Base-by-base conservation (phyloP, 2,113 vertebrate genomes). In the Coryphaenoides rupestris region DNA sequence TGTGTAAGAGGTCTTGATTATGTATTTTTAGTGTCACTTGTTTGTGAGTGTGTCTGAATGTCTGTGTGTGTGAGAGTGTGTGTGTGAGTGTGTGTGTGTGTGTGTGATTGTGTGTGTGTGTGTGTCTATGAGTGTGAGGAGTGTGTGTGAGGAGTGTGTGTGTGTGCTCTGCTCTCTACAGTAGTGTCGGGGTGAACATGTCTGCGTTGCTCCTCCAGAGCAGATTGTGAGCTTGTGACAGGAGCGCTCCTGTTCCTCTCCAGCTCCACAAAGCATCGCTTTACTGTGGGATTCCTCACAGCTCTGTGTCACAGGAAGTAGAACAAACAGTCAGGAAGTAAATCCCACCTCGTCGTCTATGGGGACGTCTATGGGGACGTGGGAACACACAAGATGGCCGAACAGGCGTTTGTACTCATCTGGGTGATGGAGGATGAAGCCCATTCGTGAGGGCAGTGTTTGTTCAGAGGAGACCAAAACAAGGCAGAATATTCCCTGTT, bases 1-100 rank as follows among this genome's bases (percentile, higher is more conserved):
- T 40, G 33, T 40, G 13, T 40, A 40, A 40, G 33, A 12, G 33
- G 33, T 40, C 33, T 40, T 40, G 33, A 40, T 40, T 40, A 40
- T 40, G 33, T 13, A 40, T 40, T 40, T 40, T 40, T 40, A 40
- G 33, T 12, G 6, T 40, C 33, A 40, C 33, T 40, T 40, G 9
- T 40, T 2, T 40, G 33, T 40, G 33, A 85, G 60, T 75, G 68
- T 74, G 84, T 81, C 74, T 73, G 77, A 83, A 83, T 80, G 83
- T 82, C 76, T 71, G 62, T 49, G 58, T 67, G 74, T 81, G 28
- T 33, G 28, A 9, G 28, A 9, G 28, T 33, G 28, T 33, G 28
- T 33, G 5, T 33, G 28, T 33, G 28, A 9, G 5, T 33, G 28
- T 33, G 28, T 33, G 28, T 33, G 28, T 33, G 28, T 33, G 28